These are phyloP conservation scores for Schrankia costaestrigalis DNA, from an alignment of 2,888 invertebrate species.

Conservation along the genomic window DNA sequence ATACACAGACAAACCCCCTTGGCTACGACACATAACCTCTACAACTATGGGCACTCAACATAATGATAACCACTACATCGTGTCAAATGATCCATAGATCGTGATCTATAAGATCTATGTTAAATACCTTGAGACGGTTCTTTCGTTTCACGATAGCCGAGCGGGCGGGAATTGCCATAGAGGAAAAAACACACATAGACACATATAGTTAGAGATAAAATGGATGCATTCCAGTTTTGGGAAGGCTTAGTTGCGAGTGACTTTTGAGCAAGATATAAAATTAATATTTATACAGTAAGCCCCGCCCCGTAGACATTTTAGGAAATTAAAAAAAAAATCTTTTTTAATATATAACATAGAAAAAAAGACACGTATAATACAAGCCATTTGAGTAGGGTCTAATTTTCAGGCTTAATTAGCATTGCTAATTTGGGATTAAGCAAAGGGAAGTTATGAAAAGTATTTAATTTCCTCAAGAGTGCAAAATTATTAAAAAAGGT, in stretches of 20 bases:
- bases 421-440: too few species aligned
- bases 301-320: background rate
- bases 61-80: slow-evolving; percentile 65
- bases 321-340: background rate
- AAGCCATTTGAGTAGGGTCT: too few species aligned
- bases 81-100: slow-evolving; percentile 42
- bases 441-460: too few species aligned
- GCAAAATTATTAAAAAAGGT: too few species aligned
- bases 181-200: slow-evolving; percentile 86
- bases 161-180: slow-evolving; percentile 85
- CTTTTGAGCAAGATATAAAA: slow-evolving; percentile 5
- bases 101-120: slow-evolving; percentile 34
- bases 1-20: slow-evolving; percentile 76
- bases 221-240: slow-evolving; percentile 71
- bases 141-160: slow-evolving; percentile 82
- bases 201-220: slow-evolving; percentile 81
- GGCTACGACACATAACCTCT: slow-evolving; percentile 78
- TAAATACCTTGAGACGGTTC: slow-evolving; percentile 79
- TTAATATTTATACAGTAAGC: background rate
- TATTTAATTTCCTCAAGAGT: too few species aligned
- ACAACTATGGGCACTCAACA: slow-evolving; percentile 69
- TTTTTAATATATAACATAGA: too few species aligned
- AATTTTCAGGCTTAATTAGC: too few species aligned
- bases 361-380: too few species aligned
- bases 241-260: slow-evolving; percentile 21